phyloP scores from a whole-genome alignment of 2,113 vertebrate genomes.

The Cisticola juncidis region DNA sequence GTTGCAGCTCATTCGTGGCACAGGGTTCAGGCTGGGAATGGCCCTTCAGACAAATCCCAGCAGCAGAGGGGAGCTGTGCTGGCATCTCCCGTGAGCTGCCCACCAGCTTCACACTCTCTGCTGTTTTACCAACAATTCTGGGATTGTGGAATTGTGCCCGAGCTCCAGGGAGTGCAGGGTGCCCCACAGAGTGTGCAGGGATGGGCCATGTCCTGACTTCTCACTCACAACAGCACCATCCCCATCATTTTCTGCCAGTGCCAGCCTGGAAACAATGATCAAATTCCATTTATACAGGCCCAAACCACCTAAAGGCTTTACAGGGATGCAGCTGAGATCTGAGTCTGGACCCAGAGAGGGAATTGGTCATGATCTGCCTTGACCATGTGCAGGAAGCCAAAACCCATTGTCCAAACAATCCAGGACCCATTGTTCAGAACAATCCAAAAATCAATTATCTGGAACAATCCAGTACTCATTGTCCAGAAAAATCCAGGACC shows the following conservation, averaged over 20 bases:
- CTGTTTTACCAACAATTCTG: not conserved
- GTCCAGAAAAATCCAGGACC: not conserved
- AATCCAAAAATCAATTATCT: no score
- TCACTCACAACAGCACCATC: not conserved
- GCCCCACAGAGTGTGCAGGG: rapidly evolving
- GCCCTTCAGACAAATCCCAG: not conserved
- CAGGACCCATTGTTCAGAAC: not conserved
- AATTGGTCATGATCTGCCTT: not conserved
- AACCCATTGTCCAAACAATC: not conserved
- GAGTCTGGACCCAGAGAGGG: not conserved
- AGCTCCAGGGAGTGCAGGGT: not conserved
- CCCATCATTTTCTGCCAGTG: not conserved
- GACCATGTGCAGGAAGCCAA: not conserved
- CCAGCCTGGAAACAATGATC: not conserved
- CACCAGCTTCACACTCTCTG: not conserved
- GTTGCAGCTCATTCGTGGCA: not conserved
- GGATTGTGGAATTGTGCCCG: not conserved
- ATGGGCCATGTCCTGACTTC: not conserved
- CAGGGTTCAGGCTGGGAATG: not conserved
- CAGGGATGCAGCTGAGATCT: not conserved
- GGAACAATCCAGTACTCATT: rapidly evolving
- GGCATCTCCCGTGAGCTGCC: not conserved
- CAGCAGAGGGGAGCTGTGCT: not conserved
- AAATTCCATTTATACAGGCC: not conserved
- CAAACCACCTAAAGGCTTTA: not conserved